Evolutionary conservation across 2,888 invertebrate species (phyloP).

Genomic region (Creontiades dilutus): DNA sequence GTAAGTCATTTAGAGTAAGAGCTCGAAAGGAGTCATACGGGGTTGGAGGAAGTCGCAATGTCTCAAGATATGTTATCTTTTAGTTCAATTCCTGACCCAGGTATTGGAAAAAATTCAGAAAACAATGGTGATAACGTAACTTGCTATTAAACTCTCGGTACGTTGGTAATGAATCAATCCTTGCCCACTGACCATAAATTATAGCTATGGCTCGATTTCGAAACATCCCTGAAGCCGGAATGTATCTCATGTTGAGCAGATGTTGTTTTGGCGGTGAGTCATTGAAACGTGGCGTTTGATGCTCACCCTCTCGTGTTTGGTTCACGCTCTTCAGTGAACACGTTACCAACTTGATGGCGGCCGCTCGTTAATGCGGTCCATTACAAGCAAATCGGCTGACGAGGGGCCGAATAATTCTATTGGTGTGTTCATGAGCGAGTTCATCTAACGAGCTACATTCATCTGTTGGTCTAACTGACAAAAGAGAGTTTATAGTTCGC

Average conservation of each 20-base stretch:
- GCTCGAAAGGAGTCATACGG: no score
- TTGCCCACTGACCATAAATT: no score
- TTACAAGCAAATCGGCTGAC: constrained; percentile 36
- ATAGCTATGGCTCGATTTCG: no score
- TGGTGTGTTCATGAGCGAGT: constrained; percentile 16
- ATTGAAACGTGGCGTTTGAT: neutral
- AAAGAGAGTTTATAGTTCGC: neutral
- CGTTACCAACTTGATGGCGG: neutral
- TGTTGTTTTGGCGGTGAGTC: constrained; percentile 25
- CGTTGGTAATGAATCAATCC: no score
- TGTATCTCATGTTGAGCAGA: neutral
- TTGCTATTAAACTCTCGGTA: no score
- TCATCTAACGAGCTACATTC: neutral
- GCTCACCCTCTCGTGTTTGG: constrained; percentile 8
- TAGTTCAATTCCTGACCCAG: no score
- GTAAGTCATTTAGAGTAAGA: no score
- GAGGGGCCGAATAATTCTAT: constrained; percentile 23
- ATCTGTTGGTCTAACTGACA: neutral
- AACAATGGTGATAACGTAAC: no score
- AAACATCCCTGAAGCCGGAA: neutral
- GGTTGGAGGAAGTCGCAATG: no score
- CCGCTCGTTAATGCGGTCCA: neutral
- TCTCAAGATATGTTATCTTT: no score
- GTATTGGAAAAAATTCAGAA: no score
- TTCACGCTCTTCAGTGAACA: constrained; percentile 12